Conservation (phyloP, 53 echinoderm and acorn worm species). For the Temnopleurus reevesii region DNA sequence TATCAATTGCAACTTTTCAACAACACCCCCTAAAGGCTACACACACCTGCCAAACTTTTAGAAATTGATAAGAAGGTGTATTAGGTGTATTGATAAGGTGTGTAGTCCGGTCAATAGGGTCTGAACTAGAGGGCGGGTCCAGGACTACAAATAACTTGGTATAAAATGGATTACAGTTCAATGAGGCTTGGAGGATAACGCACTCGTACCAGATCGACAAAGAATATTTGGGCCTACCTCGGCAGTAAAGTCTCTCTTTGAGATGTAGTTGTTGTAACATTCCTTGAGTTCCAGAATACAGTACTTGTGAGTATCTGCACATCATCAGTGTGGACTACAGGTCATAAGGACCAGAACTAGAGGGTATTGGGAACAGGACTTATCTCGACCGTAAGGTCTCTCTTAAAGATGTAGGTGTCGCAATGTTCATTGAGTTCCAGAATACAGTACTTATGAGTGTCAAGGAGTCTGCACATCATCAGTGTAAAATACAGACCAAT, state of each 20-base stretch:
- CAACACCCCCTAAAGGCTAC: too few species aligned
- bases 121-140: too few species aligned
- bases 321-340: conserved; percentile 59
- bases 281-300: conserved; percentile 91
- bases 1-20: too few species aligned
- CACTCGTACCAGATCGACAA: too few species aligned
- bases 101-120: too few species aligned
- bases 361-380: neutral
- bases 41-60: too few species aligned
- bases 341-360: neutral
- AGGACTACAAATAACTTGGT: too few species aligned
- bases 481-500: conserved; percentile 22
- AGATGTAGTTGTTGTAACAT: conserved; percentile 96
- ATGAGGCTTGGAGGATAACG: too few species aligned
- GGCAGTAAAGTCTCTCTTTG: conserved; percentile 87
- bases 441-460: conserved; percentile 79
- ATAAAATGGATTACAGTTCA: too few species aligned
- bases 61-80: too few species aligned
- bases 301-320: conserved; percentile 77
- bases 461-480: conserved; percentile 69
- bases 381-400: conserved; percentile 81
- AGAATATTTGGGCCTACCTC: conserved; percentile 62
- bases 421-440: conserved; percentile 89
- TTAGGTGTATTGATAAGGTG: too few species aligned
- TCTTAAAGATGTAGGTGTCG: conserved; percentile 91